These are phyloP conservation scores for Passerina amoena DNA, from an alignment of 2,113 vertebrate genomes.

Conservation along the genomic window DNA sequence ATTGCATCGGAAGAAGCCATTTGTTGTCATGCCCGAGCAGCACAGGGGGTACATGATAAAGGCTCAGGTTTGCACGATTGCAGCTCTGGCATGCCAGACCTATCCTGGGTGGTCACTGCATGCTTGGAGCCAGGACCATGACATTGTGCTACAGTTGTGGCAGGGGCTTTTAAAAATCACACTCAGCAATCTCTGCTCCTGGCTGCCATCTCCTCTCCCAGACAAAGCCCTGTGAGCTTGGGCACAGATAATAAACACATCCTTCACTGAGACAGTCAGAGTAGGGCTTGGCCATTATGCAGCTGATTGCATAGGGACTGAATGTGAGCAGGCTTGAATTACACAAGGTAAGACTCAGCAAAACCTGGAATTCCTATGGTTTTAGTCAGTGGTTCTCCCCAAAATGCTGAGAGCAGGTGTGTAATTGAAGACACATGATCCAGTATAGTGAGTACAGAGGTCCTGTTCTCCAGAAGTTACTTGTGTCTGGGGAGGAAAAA, in stretches of 20 bases:
- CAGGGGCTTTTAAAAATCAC: background rate
- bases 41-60: background rate
- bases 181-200: background rate
- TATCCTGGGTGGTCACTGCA: fast-evolving
- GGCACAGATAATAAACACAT: background rate
- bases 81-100: background rate
- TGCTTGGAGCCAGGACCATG: background rate
- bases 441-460: background rate
- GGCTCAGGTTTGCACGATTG: background rate
- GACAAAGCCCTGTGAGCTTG: background rate
- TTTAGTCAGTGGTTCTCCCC: background rate
- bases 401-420: background rate
- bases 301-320: background rate
- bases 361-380: background rate
- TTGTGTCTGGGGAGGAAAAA: background rate
- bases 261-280: background rate
- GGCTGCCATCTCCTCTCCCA: background rate
- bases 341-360: background rate
- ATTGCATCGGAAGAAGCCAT: background rate
- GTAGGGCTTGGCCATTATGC: background rate
- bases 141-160: background rate
- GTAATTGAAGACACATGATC: background rate
- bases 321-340: background rate
- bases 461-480: background rate
- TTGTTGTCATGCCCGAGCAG: background rate